A percentile compares a stretch with the other conserved stretches of the same genome.
These are phyloP conservation scores for Zaprionus lineosus DNA, from an alignment of 2,888 invertebrate species.

Conservation along the genomic window DNA sequence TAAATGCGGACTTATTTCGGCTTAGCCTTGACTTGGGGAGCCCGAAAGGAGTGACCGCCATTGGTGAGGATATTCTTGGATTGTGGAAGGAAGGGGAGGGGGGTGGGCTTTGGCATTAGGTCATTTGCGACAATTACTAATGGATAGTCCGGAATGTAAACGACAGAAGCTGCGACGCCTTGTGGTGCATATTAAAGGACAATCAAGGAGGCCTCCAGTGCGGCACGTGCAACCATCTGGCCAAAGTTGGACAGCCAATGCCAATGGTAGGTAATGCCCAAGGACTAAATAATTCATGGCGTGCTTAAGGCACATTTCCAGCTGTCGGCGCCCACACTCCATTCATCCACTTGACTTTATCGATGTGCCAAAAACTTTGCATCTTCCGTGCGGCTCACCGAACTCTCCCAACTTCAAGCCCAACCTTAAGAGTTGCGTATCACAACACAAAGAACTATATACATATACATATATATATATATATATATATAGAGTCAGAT, in stretches of 20 bases:
- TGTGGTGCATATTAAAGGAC: conserved; percentile 51
- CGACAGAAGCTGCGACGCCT: conserved; percentile 15
- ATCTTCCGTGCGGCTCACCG: no score
- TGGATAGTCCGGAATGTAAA: conserved; percentile 33
- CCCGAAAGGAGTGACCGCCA: no score
- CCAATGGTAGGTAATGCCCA: conserved; percentile 14
- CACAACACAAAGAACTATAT: no score
- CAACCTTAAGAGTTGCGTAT: no score
- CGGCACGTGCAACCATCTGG: conserved; percentile 41
- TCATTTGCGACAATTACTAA: conserved; percentile 47
- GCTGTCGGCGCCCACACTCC: conserved; percentile 36
- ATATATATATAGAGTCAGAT: not conserved
- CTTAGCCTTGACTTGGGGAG: conserved; percentile 19
- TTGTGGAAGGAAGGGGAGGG: no score
- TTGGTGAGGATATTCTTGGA: no score
- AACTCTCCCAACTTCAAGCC: no score
- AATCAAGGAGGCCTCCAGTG: conserved; percentile 30
- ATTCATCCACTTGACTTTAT: conserved; percentile 43
- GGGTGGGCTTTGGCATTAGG: no score
- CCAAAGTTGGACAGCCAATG: conserved; percentile 24
- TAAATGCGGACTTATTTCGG: conserved; percentile 8
- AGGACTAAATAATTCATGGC: conserved; percentile 53
- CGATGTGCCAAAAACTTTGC: conserved; percentile 51
- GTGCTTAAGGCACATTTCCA: conserved; percentile 51
- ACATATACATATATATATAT: conserved; percentile 39